Evolutionary conservation across 1,140 invertebrate genomes (phyloP).

Genomic region (Bursaphelenchus mucronatus): DNA sequence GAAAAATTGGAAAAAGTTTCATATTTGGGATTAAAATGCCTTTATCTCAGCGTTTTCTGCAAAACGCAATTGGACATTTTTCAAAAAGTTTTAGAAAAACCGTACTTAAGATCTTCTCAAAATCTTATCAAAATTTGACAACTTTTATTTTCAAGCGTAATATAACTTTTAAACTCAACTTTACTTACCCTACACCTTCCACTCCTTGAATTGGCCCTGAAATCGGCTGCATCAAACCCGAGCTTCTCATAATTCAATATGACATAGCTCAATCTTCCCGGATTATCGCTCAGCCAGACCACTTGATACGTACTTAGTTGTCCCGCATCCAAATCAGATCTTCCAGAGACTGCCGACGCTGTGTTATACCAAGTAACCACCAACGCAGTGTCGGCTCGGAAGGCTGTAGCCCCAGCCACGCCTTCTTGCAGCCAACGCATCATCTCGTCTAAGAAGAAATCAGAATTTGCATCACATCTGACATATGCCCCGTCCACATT

Average conservation of each 20-base stretch:
- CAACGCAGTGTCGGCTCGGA: slow-evolving; percentile 57
- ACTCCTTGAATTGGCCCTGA: slow-evolving; percentile 55
- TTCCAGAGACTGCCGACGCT: slow-evolving; percentile 56
- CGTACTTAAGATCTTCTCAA: too few relatives aligned
- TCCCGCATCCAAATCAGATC: slow-evolving; percentile 56
- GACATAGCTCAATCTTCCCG: slow-evolving; percentile 53
- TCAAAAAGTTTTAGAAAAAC: slow-evolving; percentile 8
- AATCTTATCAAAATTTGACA: slow-evolving; percentile 4
- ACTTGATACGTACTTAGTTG: slow-evolving; percentile 60
- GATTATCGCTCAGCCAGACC: slow-evolving; percentile 55
- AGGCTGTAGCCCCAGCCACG: slow-evolving; percentile 53
- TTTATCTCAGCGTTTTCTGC: too few relatives aligned
- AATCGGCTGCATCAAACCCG: slow-evolving; percentile 59
- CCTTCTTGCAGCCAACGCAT: slow-evolving; percentile 60
- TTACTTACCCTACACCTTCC: slow-evolving; percentile 50
- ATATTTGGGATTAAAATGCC: too few relatives aligned
- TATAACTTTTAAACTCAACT: slow-evolving; percentile 12
- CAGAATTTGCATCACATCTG: slow-evolving; percentile 51
- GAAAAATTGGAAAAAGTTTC: too few relatives aligned
- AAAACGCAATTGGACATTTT: too few relatives aligned
- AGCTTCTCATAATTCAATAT: slow-evolving; percentile 60
- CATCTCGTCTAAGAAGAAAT: slow-evolving; percentile 60
- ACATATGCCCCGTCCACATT: slow-evolving; percentile 55
- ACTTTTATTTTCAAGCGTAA: slow-evolving; percentile 17
- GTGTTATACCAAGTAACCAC: slow-evolving; percentile 61